phyloP scores from a whole-genome alignment of 2,113 vertebrate species.

The Ivindomyrus marchei region DNA sequence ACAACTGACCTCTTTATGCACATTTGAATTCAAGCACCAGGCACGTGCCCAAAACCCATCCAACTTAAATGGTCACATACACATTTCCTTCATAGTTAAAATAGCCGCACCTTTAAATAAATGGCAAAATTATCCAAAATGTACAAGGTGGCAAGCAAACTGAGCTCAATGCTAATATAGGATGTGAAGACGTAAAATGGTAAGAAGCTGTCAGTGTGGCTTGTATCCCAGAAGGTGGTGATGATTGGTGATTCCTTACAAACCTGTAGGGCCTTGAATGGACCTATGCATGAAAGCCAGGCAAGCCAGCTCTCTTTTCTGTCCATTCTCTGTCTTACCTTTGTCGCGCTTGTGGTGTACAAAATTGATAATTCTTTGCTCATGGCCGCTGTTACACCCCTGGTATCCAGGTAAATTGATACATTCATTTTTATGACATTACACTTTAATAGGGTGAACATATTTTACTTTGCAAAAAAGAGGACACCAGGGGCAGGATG shows the following conservation, averaged over 20 bases:
- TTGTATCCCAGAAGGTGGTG: neutral
- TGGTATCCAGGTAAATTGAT: neutral
- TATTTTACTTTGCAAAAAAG: neutral
- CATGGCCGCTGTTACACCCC: neutral
- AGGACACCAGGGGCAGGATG: neutral
- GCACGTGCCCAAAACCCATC: neutral
- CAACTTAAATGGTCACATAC: neutral
- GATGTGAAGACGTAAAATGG: neutral
- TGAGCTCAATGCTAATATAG: neutral
- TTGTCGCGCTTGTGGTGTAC: neutral
- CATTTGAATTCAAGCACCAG: neutral
- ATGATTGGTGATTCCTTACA: neutral
- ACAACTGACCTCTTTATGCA: neutral
- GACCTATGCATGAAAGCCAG: neutral
- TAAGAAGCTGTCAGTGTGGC: neutral
- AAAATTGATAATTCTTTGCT: neutral
- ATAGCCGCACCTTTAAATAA: neutral
- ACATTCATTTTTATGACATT: neutral
- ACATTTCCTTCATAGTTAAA: neutral
- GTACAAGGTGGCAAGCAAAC: neutral
- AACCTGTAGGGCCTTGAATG: neutral
- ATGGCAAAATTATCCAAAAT: neutral
- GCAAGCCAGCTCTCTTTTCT: neutral
- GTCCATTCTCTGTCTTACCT: neutral
- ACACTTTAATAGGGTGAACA: neutral